These are phyloP conservation scores for Apeltes quadracus DNA, from an alignment of 2,113 vertebrate genomes.

Conservation along the genomic window DNA sequence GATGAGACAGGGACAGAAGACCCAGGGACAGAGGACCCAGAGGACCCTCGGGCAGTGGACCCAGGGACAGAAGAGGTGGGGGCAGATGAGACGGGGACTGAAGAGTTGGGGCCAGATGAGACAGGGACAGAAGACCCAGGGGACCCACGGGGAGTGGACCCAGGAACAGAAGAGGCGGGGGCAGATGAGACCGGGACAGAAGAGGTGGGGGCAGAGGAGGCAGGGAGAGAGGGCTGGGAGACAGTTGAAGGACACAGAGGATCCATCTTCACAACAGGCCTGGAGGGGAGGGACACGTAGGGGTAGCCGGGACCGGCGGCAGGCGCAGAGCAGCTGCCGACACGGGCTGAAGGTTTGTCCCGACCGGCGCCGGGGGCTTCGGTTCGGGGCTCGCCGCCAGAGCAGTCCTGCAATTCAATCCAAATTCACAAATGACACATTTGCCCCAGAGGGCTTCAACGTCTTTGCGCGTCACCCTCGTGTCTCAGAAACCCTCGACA, in stretches of 20 bases:
- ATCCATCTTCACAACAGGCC: constrained; percentile 46
- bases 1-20: neutral
- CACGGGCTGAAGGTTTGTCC: neutral
- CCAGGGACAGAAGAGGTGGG: neutral
- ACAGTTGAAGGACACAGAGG: neutral
- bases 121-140: neutral
- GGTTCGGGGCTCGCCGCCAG: constrained; percentile 5
- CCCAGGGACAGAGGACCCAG: no score
- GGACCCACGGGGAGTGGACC: neutral
- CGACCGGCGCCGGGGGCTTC: neutral
- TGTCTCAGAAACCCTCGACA: no score
- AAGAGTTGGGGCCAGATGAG: neutral
- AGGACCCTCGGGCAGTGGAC: neutral
- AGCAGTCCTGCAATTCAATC: constrained; percentile 36
- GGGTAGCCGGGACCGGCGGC: neutral
- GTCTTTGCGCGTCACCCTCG: no score
- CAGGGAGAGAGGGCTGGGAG: constrained; percentile 6
- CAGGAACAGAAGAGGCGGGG: neutral
- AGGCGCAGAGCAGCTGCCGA: constrained; percentile 19
- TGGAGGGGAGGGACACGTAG: constrained; percentile 38
- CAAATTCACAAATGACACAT: neutral
- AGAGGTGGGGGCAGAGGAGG: neutral
- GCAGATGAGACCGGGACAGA: neutral
- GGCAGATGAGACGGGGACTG: neutral
- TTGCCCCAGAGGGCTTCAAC: no score